Percentiles rank a stretch among this genome's conserved stretches.
Evolutionary conservation across 2,888 invertebrate species (phyloP).

Genomic region (Cheilosia vernalis): DNA sequence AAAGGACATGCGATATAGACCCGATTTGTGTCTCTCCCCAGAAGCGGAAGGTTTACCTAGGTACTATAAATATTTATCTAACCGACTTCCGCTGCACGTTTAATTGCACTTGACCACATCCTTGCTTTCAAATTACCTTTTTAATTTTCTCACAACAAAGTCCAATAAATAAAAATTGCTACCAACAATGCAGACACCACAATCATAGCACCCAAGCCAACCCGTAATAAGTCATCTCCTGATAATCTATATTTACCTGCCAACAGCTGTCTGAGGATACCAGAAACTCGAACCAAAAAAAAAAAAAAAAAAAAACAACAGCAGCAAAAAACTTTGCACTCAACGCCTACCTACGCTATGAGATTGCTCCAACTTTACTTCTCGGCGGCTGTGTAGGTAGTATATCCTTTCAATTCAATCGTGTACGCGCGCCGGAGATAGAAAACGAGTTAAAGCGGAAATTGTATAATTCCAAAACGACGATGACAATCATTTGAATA

Average conservation of each 20-base stretch:
- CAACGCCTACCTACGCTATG: slow-evolving; percentile 59
- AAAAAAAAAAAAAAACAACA: no score
- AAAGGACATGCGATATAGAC: no score
- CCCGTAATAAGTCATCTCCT: slow-evolving; percentile 45
- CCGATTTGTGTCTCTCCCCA: no score
- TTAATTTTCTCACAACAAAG: not conserved
- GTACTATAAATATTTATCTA: no score
- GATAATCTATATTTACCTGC: slow-evolving; percentile 57
- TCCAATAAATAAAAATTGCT: not conserved
- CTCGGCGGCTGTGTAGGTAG: not conserved
- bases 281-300: slow-evolving; percentile 13
- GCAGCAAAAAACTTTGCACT: slow-evolving; percentile 54
- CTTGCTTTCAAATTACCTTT: no score
- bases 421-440: slow-evolving; percentile 65
- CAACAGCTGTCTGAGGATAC: slow-evolving; percentile 17
- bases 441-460: slow-evolving; percentile 74
- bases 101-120: no score
- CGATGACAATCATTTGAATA: slow-evolving; percentile 75
- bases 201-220: not conserved
- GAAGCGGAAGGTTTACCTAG: no score
- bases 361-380: slow-evolving; percentile 24
- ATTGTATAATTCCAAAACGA: slow-evolving; percentile 70
- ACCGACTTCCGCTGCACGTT: no score
- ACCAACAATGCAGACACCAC: not conserved
- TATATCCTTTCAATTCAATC: slow-evolving; percentile 44